phyloP scores from a whole-genome alignment of 37 sponge, comb jelly and placozoan genomes.

The Agelas oroides region DNA sequence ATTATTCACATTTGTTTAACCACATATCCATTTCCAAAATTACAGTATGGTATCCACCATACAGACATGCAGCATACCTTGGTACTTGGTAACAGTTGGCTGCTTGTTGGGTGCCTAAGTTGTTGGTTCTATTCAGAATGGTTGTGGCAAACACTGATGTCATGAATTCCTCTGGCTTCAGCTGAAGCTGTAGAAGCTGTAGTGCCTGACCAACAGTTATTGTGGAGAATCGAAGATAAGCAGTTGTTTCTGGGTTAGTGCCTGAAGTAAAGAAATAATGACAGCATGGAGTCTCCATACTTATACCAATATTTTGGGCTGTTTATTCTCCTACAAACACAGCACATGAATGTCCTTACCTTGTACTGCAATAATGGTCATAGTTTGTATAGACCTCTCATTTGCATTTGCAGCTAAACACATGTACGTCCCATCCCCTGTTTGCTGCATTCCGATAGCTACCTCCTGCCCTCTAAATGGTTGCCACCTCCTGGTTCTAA shows the following conservation, averaged over 20 bases:
- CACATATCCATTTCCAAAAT: no score
- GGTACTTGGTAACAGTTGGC: constrained; percentile 14
- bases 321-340: no score
- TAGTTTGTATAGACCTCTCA: no score
- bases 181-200: background rate
- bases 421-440: constrained; percentile 5
- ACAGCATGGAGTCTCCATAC: no score
- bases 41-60: no score
- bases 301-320: no score
- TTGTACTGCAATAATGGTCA: no score
- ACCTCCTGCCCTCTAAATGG: background rate
- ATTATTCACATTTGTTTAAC: no score
- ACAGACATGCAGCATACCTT: background rate
- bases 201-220: background rate
- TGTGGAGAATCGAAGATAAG: constrained; percentile 8
- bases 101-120: background rate
- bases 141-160: background rate
- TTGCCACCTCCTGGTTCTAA: constrained; percentile 2
- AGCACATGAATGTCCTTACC: no score
- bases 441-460: constrained; percentile 11
- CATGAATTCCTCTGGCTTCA: background rate
- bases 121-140: background rate
- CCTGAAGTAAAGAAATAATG: no score
- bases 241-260: background rate
- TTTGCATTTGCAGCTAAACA: constrained; percentile 27